A percentile compares a stretch with the other conserved stretches of the same genome.
These are phyloP conservation scores for Eidolon dupreanum DNA, from an alignment of 2,797 vertebrate species.

Conservation along the genomic window DNA sequence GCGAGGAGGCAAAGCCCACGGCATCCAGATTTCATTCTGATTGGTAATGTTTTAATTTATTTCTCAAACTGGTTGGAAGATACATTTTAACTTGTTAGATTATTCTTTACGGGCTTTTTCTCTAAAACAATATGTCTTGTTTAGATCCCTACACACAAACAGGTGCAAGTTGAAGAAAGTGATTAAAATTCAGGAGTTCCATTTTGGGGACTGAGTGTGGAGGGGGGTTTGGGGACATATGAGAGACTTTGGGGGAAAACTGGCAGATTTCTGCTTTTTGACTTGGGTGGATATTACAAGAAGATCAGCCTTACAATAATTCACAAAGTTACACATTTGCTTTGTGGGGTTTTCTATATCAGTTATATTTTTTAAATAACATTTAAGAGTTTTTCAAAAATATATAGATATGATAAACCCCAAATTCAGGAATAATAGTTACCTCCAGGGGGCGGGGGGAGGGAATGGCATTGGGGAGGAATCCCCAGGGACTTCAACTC, in stretches of 20 bases:
- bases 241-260: background rate
- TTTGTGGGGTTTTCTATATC: background rate
- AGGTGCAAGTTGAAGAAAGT: background rate
- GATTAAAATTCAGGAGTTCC: background rate
- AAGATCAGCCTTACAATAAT: background rate
- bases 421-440: background rate
- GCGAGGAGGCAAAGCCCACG: too few species aligned
- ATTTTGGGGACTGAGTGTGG: background rate
- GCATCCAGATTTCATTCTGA: background rate
- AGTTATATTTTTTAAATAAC: background rate
- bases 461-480: background rate
- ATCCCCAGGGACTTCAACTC: accelerated
- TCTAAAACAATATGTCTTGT: background rate
- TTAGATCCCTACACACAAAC: background rate
- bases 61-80: background rate
- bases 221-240: too few species aligned
- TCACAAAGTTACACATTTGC: background rate
- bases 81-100: background rate
- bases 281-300: background rate
- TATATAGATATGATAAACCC: background rate
- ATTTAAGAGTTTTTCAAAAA: background rate
- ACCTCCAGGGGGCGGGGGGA: too few species aligned
- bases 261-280: background rate
- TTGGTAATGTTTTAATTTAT: background rate
- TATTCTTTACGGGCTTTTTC: background rate